Evolutionary conservation across 64 coral and sea anemone species (phyloP), one percentile per base, ranked within the genome.

Genomic region (Catalaphyllia jardinei): DNA sequence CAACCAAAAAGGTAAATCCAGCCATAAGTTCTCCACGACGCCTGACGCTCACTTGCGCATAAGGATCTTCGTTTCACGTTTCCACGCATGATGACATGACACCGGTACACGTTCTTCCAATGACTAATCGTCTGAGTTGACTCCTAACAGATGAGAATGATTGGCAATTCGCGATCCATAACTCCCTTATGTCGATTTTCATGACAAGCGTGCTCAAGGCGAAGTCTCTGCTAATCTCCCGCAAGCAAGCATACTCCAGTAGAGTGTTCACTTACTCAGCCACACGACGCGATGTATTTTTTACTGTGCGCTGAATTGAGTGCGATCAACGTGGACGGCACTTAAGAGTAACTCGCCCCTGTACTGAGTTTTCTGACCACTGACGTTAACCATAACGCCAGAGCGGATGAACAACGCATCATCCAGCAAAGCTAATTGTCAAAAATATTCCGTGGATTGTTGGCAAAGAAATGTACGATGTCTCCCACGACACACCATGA

Each of bases 291-390:
- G 89, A 62, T 61, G 18, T 57, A 24, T 61, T 28, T 33, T 55
- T 86, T 25, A 82, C 46, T 10, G 62, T 71, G 22, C 29, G 63
- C 63, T n/a, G n/a, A 79, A 80, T 72, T 77, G 63, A 20, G 57
- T 76, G 10, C 90, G 88, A 8, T 74, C 38, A 71, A 79, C 3
- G 88, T 87, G 55, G 93, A 86, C 29, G 88, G 90, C 4, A 74
- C 88, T 51, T 90, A 90, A 29, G 88, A 94, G 42, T 90, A 88
- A 75, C 88, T 94, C 50, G 93, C 80, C 39, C 93, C 80, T 73
- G 72, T 77, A 27, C 93, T 73, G 63, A 95, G 91, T 60, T 91
- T 46, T 95, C 10, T 35, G 75, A 24, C 89, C 89, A 25, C 77
- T 88, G 16, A 95, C 60, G 8, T 69, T 73, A 30, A 91, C 89